phyloP scores from a whole-genome alignment of 2,888 invertebrate genomes.

The Monochamus alternatus region DNA sequence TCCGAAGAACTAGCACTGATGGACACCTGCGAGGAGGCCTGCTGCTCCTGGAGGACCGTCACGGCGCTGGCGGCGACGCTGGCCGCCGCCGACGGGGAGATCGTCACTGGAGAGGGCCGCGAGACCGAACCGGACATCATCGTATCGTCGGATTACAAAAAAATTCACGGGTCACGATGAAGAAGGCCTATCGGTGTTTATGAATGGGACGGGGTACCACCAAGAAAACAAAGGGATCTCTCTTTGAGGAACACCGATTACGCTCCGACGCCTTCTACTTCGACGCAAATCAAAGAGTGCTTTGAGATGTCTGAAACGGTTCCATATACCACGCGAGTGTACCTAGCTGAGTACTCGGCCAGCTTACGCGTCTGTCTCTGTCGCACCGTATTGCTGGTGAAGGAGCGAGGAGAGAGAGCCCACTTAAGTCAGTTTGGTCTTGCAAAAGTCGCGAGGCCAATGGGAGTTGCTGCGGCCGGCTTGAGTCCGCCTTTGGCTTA shows the following conservation, averaged over 20 bases:
- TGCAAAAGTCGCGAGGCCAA: slow-evolving; percentile 45
- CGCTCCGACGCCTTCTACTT: slow-evolving; percentile 63
- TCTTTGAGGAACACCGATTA: slow-evolving; percentile 54
- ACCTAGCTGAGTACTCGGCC: slow-evolving; percentile 33
- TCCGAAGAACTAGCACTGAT: slow-evolving; percentile 45
- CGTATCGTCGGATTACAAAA: slow-evolving; percentile 37
- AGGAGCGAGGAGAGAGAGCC: slow-evolving; percentile 39
- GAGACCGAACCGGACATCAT: slow-evolving; percentile 58
- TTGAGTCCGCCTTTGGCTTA: slow-evolving; percentile 54
- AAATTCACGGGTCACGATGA: slow-evolving; percentile 32
- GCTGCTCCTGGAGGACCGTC: slow-evolving; percentile 49
- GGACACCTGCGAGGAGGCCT: slow-evolving; percentile 34
- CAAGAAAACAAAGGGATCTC: slow-evolving; percentile 57
- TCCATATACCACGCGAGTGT: slow-evolving; percentile 59
- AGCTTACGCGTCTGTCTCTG: slow-evolving; percentile 38
- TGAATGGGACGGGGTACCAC: slow-evolving; percentile 57
- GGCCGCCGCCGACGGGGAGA: slow-evolving; percentile 58
- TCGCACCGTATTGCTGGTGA: slow-evolving; percentile 42
- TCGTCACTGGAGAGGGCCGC: slow-evolving; percentile 58
- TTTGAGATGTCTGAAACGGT: slow-evolving; percentile 61
- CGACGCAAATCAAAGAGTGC: slow-evolving; percentile 67
- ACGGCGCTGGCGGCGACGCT: slow-evolving; percentile 60
- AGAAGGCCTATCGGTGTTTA: slow-evolving; percentile 47
- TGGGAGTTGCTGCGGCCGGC: slow-evolving; percentile 30
- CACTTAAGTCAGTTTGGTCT: slow-evolving; percentile 38